Conservation (phyloP, 2,113 vertebrate genomes). For the Ranitomeya variabilis region DNA sequence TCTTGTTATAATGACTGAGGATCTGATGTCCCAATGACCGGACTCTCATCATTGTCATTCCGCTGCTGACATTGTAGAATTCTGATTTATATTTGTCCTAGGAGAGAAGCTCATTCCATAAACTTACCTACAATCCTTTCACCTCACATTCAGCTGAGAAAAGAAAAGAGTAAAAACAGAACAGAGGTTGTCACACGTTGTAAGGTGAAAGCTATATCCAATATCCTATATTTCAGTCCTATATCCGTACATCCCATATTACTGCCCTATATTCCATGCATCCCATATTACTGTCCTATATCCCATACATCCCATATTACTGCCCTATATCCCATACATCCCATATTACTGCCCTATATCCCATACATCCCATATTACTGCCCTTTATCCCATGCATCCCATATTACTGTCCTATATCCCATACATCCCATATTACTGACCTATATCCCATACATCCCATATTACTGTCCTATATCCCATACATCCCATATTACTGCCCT, state of each 20-base stretch:
- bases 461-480: background rate
- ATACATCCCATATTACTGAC: background rate
- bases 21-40: no score
- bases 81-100: no score
- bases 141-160: constrained; percentile 1
- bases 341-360: background rate
- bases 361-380: background rate
- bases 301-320: background rate
- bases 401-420: background rate
- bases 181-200: background rate
- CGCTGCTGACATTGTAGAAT: no score
- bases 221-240: background rate
- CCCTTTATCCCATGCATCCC: background rate
- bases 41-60: no score
- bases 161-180: background rate
- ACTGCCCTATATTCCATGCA: background rate
- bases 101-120: background rate
- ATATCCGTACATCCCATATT: background rate
- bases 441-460: background rate
- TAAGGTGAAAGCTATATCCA: no score
- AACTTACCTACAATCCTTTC: background rate
- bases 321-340: background rate
- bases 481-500: background rate
- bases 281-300: background rate
- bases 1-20: no score